Evolutionary conservation across 1,140 invertebrate species (phyloP).

Genomic region (Laodelphax striatellus): DNA sequence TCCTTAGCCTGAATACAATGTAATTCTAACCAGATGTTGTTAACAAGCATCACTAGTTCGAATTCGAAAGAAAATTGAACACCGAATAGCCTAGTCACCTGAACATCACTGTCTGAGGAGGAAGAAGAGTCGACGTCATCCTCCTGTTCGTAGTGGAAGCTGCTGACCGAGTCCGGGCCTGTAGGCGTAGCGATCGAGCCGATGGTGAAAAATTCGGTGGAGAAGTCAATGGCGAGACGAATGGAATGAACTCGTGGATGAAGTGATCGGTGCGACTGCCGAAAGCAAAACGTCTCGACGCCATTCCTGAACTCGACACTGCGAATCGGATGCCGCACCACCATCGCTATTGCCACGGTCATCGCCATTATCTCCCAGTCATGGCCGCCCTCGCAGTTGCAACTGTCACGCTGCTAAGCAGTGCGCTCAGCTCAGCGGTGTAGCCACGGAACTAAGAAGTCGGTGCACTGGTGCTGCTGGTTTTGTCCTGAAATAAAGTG

Average conservation of each 20-base stretch:
- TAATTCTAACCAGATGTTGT: too few species aligned
- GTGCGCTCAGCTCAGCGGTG: slow-evolving; percentile 69
- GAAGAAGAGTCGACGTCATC: background rate
- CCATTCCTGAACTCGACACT: slow-evolving; percentile 56
- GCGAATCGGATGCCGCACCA: slow-evolving; percentile 55
- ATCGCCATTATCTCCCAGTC: slow-evolving; percentile 52
- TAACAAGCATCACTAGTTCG: too few species aligned
- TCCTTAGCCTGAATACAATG: too few species aligned
- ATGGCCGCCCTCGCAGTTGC: slow-evolving; percentile 50
- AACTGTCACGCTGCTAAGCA: slow-evolving; percentile 44
- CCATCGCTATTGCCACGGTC: slow-evolving; percentile 48
- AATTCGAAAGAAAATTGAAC: too few species aligned
- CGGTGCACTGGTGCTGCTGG: slow-evolving; percentile 64
- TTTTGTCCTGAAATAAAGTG: too few species aligned
- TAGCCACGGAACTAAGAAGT: slow-evolving; percentile 76
- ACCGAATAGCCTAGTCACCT: background rate
- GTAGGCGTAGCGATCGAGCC: slow-evolving; percentile 46
- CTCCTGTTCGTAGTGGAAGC: background rate
- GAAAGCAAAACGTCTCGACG: slow-evolving; percentile 43
- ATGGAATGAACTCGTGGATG: slow-evolving; percentile 77
- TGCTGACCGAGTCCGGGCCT: slow-evolving; percentile 17
- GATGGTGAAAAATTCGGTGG: slow-evolving; percentile 71
- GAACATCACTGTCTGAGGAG: slow-evolving; percentile 3
- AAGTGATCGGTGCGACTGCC: slow-evolving; percentile 62
- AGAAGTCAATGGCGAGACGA: slow-evolving; percentile 75